A percentile compares a stretch with the other conserved stretches of the same genome.
Conservation (phyloP, 2,888 invertebrate species). For the Eupeodes latifasciatus region DNA sequence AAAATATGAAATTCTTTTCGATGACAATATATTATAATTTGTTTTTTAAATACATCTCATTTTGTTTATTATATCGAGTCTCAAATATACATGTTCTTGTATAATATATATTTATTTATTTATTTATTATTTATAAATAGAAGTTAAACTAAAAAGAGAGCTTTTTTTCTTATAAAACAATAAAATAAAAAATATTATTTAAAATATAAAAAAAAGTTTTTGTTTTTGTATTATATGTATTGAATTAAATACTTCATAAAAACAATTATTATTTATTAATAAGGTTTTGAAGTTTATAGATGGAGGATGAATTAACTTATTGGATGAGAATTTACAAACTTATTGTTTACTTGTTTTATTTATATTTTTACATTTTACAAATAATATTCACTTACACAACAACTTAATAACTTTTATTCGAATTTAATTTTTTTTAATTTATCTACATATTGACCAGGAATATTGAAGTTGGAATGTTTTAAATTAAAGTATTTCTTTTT, state of each 20-base stretch:
- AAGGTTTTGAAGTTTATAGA: slow-evolving; percentile 52
- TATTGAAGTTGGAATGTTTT: slow-evolving; percentile 61
- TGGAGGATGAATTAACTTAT: slow-evolving; percentile 72
- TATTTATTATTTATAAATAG: slow-evolving; percentile 35
- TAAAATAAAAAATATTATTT: slow-evolving; percentile 25
- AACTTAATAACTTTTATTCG: slow-evolving; percentile 66
- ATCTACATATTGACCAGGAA: slow-evolving; percentile 19
- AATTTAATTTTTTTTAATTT: slow-evolving; percentile 3
- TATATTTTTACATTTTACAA: slow-evolving; percentile 79
- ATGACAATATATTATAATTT: slow-evolving; percentile 65
- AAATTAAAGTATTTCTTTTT: slow-evolving; percentile 65
- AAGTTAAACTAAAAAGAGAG: slow-evolving; percentile 41
- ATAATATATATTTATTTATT: slow-evolving; percentile 19
- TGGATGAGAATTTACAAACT: slow-evolving; percentile 66
- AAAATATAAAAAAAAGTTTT: slow-evolving; percentile 35
- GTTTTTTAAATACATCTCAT: slow-evolving; percentile 39
- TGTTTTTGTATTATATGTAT: background rate
- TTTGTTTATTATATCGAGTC: slow-evolving; percentile 29
- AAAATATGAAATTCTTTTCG: slow-evolving; percentile 41
- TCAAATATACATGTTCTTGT: slow-evolving; percentile 7
- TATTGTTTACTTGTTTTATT: slow-evolving; percentile 57
- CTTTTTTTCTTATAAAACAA: slow-evolving; percentile 17
- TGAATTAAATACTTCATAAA: slow-evolving; percentile 16
- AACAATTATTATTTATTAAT: slow-evolving; percentile 39
- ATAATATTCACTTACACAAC: slow-evolving; percentile 83